These are phyloP conservation scores for Petrocephalus schoutedeni DNA, from an alignment of 2,797 vertebrate genomes.

Conservation along the genomic window DNA sequence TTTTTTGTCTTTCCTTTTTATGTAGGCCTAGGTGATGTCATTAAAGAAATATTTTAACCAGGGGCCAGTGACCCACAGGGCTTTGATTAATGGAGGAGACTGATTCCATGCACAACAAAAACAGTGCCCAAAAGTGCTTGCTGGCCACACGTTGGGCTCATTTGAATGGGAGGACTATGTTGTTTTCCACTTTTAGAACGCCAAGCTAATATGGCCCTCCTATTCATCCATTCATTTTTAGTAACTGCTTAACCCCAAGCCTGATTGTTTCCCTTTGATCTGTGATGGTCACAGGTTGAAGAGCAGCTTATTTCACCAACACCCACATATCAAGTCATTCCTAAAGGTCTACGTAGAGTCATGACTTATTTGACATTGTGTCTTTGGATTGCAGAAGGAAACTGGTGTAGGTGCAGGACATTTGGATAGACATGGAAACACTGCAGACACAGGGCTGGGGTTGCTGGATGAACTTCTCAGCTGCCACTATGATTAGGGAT, in stretches of 20 bases:
- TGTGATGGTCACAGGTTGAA: background rate
- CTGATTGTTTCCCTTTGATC: background rate
- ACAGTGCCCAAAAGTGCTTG: background rate
- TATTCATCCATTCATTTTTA: background rate
- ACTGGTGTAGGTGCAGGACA: background rate
- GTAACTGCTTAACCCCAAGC: background rate
- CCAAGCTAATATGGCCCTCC: background rate
- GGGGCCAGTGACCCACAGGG: background rate
- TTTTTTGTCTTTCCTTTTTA: background rate
- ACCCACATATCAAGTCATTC: background rate
- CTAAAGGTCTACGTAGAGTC: background rate
- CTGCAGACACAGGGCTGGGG: background rate
- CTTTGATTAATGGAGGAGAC: background rate
- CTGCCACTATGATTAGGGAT: background rate
- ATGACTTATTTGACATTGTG: background rate
- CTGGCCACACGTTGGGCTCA: background rate
- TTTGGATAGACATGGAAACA: background rate
- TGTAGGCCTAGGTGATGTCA: conserved; percentile 11
- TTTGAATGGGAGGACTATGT: background rate
- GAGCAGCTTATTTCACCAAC: background rate
- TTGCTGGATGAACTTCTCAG: background rate
- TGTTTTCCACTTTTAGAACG: background rate
- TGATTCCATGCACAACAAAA: background rate
- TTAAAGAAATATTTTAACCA: background rate
- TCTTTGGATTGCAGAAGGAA: background rate